These are phyloP conservation scores for Rhinogobius similis DNA, from an alignment of 2,113 vertebrate genomes.

Conservation along the genomic window DNA sequence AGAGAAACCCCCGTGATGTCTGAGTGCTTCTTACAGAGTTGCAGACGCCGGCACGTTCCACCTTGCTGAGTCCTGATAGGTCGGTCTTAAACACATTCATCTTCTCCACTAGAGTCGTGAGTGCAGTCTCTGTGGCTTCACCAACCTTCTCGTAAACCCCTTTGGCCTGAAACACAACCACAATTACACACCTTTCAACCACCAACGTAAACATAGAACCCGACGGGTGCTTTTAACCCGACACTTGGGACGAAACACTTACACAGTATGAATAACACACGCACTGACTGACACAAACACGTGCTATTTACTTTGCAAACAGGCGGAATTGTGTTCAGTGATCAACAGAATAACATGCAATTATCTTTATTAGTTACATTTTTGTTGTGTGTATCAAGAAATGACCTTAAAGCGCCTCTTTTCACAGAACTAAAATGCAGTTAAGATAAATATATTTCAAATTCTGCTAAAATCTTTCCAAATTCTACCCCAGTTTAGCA, in stretches of 20 bases:
- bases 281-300: background rate
- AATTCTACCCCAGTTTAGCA: too few relatives aligned
- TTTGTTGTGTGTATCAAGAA: too few relatives aligned
- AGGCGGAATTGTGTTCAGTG: background rate
- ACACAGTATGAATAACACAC: background rate
- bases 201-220: constrained; percentile 1
- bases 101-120: constrained; percentile 96
- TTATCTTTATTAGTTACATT: too few relatives aligned
- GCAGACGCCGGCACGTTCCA: constrained; percentile 90
- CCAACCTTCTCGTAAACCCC: constrained; percentile 97
- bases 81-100: constrained; percentile 96
- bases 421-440: too few relatives aligned
- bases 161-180: constrained; percentile 79
- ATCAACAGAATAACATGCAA: background rate
- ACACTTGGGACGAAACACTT: constrained; percentile 1
- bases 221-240: background rate
- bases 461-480: too few relatives aligned
- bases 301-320: background rate
- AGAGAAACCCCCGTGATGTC: too few relatives aligned
- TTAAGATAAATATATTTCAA: too few relatives aligned
- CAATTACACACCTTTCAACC: constrained; percentile 8
- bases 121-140: constrained; percentile 94
- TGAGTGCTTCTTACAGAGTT: constrained; percentile 80
- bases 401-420: too few relatives aligned
- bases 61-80: constrained; percentile 81